These are phyloP conservation scores for Bagarius yarrelli DNA, from an alignment of 2,113 vertebrate species.

Conservation along the genomic window DNA sequence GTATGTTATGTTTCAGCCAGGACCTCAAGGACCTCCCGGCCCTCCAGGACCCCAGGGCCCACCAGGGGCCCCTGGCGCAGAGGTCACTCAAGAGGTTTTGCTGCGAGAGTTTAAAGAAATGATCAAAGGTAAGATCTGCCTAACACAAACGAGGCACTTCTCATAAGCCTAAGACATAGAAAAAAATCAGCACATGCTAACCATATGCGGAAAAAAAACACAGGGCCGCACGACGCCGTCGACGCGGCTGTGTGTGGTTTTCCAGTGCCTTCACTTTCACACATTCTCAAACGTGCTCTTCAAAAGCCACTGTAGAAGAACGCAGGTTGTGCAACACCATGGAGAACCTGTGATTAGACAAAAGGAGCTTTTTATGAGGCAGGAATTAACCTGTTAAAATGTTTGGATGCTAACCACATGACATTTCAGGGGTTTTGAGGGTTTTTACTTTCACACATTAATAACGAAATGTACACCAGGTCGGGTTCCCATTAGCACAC, in stretches of 20 bases:
- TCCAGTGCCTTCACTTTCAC: slow-evolving; percentile 13
- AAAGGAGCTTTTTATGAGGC: neutral
- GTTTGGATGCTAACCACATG: slow-evolving; percentile 16
- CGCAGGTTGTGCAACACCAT: neutral
- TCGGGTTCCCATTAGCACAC: slow-evolving; percentile 8
- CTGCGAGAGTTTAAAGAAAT: slow-evolving; percentile 88
- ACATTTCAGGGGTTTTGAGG: neutral
- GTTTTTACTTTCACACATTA: slow-evolving; percentile 19
- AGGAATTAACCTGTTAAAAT: neutral
- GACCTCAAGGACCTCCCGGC: slow-evolving; percentile 85
- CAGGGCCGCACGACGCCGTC: neutral
- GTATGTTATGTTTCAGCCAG: slow-evolving; percentile 65
- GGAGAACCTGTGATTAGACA: slow-evolving; percentile 2
- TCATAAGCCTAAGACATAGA: neutral
- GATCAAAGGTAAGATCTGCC: slow-evolving; percentile 78
- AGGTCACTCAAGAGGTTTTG: slow-evolving; percentile 83
- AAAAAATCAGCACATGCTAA: slow-evolving; percentile 20
- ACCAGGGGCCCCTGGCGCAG: slow-evolving; percentile 77
- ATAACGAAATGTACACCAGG: slow-evolving; percentile 1
- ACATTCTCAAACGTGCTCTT: slow-evolving; percentile 10
- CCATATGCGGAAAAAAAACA: slow-evolving; percentile 1
- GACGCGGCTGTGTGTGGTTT: neutral
- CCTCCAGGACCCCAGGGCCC: slow-evolving; percentile 81
- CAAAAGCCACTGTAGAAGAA: neutral
- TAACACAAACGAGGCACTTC: neutral